Conservation (phyloP, 2,888 invertebrate species). For the Cremastinae sp. region DNA sequence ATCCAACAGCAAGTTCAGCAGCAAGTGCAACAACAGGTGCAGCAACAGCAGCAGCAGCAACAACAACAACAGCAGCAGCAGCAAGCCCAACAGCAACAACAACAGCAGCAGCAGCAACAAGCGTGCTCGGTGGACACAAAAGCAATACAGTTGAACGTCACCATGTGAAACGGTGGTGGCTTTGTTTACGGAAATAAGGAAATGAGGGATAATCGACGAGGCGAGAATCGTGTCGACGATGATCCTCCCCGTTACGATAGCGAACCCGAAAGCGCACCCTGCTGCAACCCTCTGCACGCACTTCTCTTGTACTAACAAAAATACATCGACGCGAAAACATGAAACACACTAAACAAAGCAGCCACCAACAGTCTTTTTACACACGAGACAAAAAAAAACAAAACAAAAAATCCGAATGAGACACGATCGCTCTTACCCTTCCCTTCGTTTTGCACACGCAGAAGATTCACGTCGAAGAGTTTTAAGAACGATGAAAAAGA, state of each 20-base stretch:
- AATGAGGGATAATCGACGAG: slow-evolving; percentile 53
- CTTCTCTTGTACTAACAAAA: slow-evolving; percentile 79
- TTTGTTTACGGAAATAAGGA: slow-evolving; percentile 50
- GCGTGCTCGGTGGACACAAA: slow-evolving; percentile 78
- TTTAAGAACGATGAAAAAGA: slow-evolving; percentile 20
- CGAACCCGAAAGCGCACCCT: slow-evolving; percentile 76
- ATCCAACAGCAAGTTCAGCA: slow-evolving; percentile 75
- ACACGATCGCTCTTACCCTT: slow-evolving; percentile 23
- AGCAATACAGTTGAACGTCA: slow-evolving; percentile 80
- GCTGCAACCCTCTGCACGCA: slow-evolving; percentile 80
- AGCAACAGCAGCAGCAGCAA: slow-evolving; percentile 73
- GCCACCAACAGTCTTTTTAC: too few species aligned
- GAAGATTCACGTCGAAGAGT: neutral
- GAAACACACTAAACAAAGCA: too few species aligned
- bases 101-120: slow-evolving; percentile 71
- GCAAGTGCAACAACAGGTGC: slow-evolving; percentile 78
- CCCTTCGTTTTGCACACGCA: slow-evolving; percentile 20
- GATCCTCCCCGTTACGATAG: slow-evolving; percentile 74
- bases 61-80: slow-evolving; percentile 76
- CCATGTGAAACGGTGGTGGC: slow-evolving; percentile 76
- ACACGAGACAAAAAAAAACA: slow-evolving; percentile 5
- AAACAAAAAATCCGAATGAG: slow-evolving; percentile 5
- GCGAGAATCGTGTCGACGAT: slow-evolving; percentile 57
- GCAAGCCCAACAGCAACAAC: too few species aligned
- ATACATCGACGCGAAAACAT: slow-evolving; percentile 14